These are phyloP conservation scores for Percopsis omiscomaycus DNA, from an alignment of 2,797 vertebrate species.

Conservation along the genomic window DNA sequence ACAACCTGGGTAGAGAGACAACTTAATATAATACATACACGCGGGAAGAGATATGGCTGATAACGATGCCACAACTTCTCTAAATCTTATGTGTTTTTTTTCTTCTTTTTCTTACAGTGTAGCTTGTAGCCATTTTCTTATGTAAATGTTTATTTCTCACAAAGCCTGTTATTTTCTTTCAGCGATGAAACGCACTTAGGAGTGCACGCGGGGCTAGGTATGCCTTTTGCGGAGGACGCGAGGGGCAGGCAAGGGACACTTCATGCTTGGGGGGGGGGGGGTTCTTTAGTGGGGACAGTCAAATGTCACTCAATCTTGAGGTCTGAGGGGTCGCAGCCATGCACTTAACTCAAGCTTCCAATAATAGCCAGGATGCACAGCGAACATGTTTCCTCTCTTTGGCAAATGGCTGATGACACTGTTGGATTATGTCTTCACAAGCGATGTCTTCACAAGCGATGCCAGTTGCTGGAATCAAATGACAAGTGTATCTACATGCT, in stretches of 20 bases:
- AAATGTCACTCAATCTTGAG: constrained; percentile 55
- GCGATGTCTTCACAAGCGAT: constrained; percentile 62
- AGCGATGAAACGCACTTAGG: constrained; percentile 36
- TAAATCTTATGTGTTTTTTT: constrained; percentile 38
- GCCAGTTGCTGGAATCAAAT: constrained; percentile 63
- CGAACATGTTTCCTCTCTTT: constrained; percentile 33
- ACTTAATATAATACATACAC: constrained; percentile 21
- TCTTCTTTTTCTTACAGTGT: constrained; percentile 18
- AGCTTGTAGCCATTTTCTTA: constrained; percentile 31
- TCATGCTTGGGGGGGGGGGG: neutral
- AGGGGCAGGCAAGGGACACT: constrained; percentile 5
- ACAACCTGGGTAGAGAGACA: constrained; percentile 52
- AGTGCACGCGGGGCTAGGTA: constrained; percentile 24
- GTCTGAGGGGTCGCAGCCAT: constrained; percentile 32
- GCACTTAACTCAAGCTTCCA: constrained; percentile 37
- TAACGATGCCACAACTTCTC: constrained; percentile 49
- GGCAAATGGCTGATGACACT: constrained; percentile 67
- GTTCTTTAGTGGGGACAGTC: constrained; percentile 40
- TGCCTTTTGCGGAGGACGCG: constrained; percentile 54
- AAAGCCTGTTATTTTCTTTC: constrained; percentile 51
- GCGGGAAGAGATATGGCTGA: constrained; percentile 51
- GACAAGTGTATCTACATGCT: constrained; percentile 53
- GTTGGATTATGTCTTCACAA: constrained; percentile 63
- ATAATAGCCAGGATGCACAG: constrained; percentile 39
- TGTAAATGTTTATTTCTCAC: constrained; percentile 33